Base-by-base conservation (phyloP, 2,113 vertebrate genomes). In the Brachyhypopomus occidentalis region DNA sequence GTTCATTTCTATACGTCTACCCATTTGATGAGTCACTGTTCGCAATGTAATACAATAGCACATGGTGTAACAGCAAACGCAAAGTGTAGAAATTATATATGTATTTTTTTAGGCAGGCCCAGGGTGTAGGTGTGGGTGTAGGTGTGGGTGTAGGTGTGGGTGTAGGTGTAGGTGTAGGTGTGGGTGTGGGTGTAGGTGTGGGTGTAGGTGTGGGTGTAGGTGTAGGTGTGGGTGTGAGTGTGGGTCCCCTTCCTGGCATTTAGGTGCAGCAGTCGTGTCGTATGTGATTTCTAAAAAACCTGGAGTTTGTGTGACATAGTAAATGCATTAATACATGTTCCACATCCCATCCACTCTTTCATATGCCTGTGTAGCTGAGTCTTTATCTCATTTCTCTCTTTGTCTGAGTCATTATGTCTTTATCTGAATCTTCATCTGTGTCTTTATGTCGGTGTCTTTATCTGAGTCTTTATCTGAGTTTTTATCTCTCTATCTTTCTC, bases 361-460 rank as follows among this genome's bases (percentile, higher is more conserved):
- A 3, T 45, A 1, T 8, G 45, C 12, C 45, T 52, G 11, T 14
- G 8, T 52, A 52, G 2, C 22, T 52, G 30, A 23, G 30, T 52
- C 48, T 73, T 71, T 27, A 4, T 58, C 30, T 73, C 52, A 22
- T n/a, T 56, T 67, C 62, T 52, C 12, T 52, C 45, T 52, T 11
- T 52, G 78, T 70, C 77, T 63, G 56, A 17, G 3, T 27, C 23
- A 56, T 19, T 36, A 30, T 30, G 38, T 69, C 48, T 48, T 1
- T 89, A 88, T 92, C 86, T 90, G 91, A 92, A 89, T 89, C 90
- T 90, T 89, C 88, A 83, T 85, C 80, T 85, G 87, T 87, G 88
- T 80, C 34, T 87, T 85, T 90, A n/a, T n/a, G 86, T 89, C 85
- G 88, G 86, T 83, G 84, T 89, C 88, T 83, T 36, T 36, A 45